These are phyloP conservation scores for Trichechus manatus DNA, from an alignment of 2,113 vertebrate species.

Conservation along the genomic window DNA sequence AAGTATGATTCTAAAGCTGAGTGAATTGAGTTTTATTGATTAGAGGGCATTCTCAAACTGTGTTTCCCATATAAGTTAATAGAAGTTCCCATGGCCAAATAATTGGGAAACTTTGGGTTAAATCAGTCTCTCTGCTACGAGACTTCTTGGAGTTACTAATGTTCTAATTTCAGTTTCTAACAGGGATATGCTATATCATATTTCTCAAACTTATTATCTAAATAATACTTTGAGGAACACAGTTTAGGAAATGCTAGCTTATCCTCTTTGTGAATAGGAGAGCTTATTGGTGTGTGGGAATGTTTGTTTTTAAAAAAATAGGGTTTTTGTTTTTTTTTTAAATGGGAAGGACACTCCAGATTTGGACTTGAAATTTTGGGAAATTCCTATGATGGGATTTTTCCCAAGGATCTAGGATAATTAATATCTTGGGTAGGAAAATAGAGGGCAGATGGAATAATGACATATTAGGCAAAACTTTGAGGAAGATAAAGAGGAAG, in stretches of 20 bases:
- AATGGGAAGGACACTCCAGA: neutral
- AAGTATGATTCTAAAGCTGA: neutral
- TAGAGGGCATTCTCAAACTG: neutral
- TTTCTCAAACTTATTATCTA: neutral
- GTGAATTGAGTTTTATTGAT: conserved; percentile 42
- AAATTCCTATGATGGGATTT: neutral
- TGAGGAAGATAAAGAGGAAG: neutral
- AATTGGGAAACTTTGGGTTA: conserved; percentile 6
- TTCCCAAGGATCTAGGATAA: neutral
- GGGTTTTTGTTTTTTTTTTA: neutral
- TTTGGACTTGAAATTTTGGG: conserved; percentile 42
- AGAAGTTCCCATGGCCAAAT: neutral
- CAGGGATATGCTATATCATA: neutral
- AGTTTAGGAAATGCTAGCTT: neutral
- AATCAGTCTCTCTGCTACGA: neutral
- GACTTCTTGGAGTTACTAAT: neutral
- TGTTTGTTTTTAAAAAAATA: neutral
- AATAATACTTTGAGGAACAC: neutral
- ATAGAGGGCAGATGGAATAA: neutral
- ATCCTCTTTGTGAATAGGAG: neutral
- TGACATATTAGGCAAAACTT: neutral
- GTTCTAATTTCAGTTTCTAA: neutral
- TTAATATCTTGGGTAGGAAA: neutral
- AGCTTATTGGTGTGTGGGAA: neutral
- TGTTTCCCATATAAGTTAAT: neutral